Base-by-base conservation (phyloP, 1,140 invertebrate genomes). In the Cotesia typhae region DNA sequence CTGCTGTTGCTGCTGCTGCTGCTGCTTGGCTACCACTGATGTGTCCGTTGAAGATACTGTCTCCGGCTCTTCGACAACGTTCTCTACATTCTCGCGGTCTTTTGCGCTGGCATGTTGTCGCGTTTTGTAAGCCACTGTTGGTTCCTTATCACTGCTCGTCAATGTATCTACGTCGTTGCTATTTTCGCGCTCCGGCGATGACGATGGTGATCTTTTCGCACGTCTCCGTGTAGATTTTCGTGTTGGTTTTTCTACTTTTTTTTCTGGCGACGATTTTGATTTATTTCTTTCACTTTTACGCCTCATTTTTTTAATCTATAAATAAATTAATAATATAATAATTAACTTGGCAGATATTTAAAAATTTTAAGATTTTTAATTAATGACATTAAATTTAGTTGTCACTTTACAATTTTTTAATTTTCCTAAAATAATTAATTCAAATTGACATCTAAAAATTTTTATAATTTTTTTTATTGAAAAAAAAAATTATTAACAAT, bases 251-350 rank as follows among this genome's bases (percentile, higher is more conserved):
- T 87, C 85, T 0, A 79, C 73, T 70, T 86, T 85, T 70, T 87
- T 87, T 47, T 87, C 85, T 14, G 85, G 84, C 37, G 84, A 82
- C 61, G 76, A 83, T 74, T 88, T 88, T 3, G 80, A 74, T 80
- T 88, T 88, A 64, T 87, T 88, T 38, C 86, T 80, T 38, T 88
- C 87, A 59, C 87, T 87, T 75, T 87, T 88, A 28, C 87, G 84
- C 60, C 86, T 82, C 87, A 88, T 87, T 37, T 67, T 81, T 83
- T 36, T 14, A 55, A 59, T 20, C 14, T 20, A 20, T 20, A 28
- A 28, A 20, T 28, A 59, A 47, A 41, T 41, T 41, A 41, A 7
- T 41, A 41, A 41, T 41, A 41, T 41, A 5, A 41, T 17, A 17
- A 17, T 17, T 17, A 17, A 17, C 17, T 17, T 17, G 17, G 17